Evolutionary conservation across 2,888 invertebrate species (phyloP).

Genomic region (Sympetrum striolatum): DNA sequence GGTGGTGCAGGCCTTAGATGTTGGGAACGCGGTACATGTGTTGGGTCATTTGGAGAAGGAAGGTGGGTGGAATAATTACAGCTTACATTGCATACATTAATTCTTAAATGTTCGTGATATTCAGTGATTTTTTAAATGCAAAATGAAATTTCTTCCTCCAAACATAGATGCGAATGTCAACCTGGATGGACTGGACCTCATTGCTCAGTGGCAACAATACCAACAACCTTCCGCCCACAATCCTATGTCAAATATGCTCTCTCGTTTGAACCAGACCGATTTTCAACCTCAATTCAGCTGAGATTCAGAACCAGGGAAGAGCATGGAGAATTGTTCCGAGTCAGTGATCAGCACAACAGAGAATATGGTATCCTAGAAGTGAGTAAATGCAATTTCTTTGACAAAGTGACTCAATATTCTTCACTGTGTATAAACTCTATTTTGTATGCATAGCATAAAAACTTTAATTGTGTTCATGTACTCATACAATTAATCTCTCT

Average conservation of each 20-base stretch:
- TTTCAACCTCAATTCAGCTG: conserved; percentile 90
- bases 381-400: conserved; percentile 45
- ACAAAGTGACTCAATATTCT: neutral
- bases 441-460: too few species aligned
- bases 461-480: neutral
- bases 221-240: conserved; percentile 90
- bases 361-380: conserved; percentile 90
- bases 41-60: conserved; percentile 84
- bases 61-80: neutral
- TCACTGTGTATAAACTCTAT: neutral
- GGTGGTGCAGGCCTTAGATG: conserved; percentile 86
- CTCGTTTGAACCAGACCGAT: conserved; percentile 91
- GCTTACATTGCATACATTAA: neutral
- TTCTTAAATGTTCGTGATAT: neutral
- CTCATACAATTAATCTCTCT: neutral
- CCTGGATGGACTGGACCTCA: conserved; percentile 95
- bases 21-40: conserved; percentile 94
- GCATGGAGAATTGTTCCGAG: conserved; percentile 91
- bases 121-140: neutral
- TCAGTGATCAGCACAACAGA: conserved; percentile 91
- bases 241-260: conserved; percentile 97
- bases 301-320: conserved; percentile 93
- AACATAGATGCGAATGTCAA: conserved; percentile 85
- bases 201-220: conserved; percentile 83
- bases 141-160: neutral